Percentiles rank a stretch among this genome's conserved stretches.
phyloP scores from a whole-genome alignment of 2,888 invertebrate species.

The Heteromyza rotundicornis region DNA sequence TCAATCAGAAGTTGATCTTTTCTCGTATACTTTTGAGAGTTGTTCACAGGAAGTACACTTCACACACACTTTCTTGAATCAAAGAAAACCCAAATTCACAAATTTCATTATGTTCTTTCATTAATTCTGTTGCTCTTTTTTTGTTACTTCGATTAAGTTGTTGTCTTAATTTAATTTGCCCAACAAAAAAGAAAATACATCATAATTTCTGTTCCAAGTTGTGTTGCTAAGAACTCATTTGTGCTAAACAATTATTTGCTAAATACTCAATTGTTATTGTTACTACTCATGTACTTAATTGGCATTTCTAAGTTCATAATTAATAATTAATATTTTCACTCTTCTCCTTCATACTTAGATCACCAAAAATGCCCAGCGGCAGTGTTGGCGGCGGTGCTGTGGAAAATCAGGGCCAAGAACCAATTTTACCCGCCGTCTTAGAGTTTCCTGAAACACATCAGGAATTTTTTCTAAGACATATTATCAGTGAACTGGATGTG shows the following conservation, averaged over 20 bases:
- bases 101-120: slow-evolving; percentile 18
- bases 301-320: too few relatives aligned
- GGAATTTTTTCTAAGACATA: slow-evolving; percentile 86
- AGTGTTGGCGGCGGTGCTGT: slow-evolving; percentile 40
- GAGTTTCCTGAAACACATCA: slow-evolving; percentile 96
- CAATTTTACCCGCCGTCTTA: slow-evolving; percentile 90
- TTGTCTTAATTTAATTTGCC: slow-evolving; percentile 2
- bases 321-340: too few relatives aligned
- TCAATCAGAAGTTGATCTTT: too few relatives aligned
- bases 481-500: slow-evolving; percentile 87
- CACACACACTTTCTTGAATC: slow-evolving; percentile 6
- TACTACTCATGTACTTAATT: too few relatives aligned
- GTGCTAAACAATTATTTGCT: too few relatives aligned
- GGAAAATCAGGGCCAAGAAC: slow-evolving; percentile 75
- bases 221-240: too few relatives aligned
- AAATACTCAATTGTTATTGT: too few relatives aligned
- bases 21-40: too few relatives aligned
- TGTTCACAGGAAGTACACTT: too few relatives aligned
- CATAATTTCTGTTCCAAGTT: slow-evolving; percentile 13
- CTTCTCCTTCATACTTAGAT: too few relatives aligned
- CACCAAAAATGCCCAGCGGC: slow-evolving; percentile 52
- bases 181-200: slow-evolving; percentile 2
- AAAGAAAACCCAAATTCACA: slow-evolving; percentile 8
- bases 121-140: slow-evolving; percentile 22
- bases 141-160: too few relatives aligned